Conservation (phyloP, 2,113 vertebrate species). For the Dolichallabes microphthalmus region DNA sequence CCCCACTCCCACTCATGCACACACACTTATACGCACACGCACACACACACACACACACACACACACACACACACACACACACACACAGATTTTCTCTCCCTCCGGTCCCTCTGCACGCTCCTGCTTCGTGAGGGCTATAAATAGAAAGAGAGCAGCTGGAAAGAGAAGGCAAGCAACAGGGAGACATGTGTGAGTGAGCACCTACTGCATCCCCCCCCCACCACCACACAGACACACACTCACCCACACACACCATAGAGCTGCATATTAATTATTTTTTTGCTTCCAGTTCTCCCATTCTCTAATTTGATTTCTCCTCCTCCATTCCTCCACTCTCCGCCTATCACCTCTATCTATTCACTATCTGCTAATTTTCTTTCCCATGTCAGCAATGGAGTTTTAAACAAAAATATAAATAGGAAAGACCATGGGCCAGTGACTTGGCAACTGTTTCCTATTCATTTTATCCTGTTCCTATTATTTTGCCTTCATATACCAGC, state of each 20-base stretch:
- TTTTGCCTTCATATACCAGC: constrained; percentile 28
- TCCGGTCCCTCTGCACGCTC: constrained; percentile 42
- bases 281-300: constrained; percentile 47
- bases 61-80: constrained; percentile 23
- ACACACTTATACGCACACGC: constrained; percentile 37
- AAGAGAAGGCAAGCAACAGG: constrained; percentile 65
- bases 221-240: constrained; percentile 40
- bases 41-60: constrained; percentile 46
- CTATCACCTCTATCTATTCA: not conserved
- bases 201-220: not conserved
- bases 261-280: constrained; percentile 54
- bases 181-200: constrained; percentile 44
- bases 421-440: constrained; percentile 32
- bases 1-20: constrained; percentile 59
- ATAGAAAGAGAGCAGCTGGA: constrained; percentile 78
- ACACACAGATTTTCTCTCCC: constrained; percentile 32
- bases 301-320: constrained; percentile 59
- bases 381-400: constrained; percentile 29
- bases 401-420: constrained; percentile 27
- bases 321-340: constrained; percentile 10
- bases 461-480: constrained; percentile 30
- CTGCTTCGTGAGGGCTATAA: constrained; percentile 69
- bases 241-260: constrained; percentile 43
- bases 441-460: not conserved
- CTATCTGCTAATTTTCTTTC: constrained; percentile 22